phyloP scores from a whole-genome alignment of 1,140 invertebrate species.

The Zaprionus ornatus region DNA sequence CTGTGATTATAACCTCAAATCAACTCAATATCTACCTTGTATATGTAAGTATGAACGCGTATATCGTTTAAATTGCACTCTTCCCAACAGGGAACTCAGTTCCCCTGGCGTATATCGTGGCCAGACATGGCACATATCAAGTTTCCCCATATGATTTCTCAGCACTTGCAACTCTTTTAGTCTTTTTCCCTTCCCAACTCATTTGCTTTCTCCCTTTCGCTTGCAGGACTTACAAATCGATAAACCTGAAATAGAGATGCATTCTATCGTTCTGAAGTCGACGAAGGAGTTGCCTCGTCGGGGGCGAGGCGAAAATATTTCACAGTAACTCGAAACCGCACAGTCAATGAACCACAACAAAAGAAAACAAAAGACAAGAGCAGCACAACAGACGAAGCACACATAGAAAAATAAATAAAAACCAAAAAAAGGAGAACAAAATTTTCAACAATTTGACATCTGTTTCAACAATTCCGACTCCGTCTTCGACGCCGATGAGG shows the following conservation, averaged over 20 bases:
- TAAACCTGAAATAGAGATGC: constrained; percentile 41
- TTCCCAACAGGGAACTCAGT: not conserved
- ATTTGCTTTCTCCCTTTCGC: no score
- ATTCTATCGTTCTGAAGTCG: constrained; percentile 4
- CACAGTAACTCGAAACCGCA: constrained; percentile 73
- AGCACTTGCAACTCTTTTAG: constrained; percentile 28
- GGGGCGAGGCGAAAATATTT: constrained; percentile 41
- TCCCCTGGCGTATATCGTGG: not conserved
- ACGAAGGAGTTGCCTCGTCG: constrained; percentile 4
- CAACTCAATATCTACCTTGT: not conserved
- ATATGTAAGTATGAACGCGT: not conserved
- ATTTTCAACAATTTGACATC: constrained; percentile 79
- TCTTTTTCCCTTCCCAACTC: constrained; percentile 5
- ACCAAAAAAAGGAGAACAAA: constrained; percentile 35
- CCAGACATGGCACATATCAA: constrained; percentile 14
- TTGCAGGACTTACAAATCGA: constrained; percentile 32
- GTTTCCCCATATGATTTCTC: constrained; percentile 12
- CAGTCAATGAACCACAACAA: constrained; percentile 79
- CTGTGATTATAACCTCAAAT: not conserved
- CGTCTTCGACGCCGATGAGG: constrained; percentile 29
- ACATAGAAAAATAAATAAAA: constrained; percentile 62
- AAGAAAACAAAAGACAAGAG: constrained; percentile 62
- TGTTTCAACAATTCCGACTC: constrained; percentile 66
- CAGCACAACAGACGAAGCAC: constrained; percentile 17
- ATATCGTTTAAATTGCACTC: not conserved